Conservation (phyloP, 2,113 vertebrate genomes). For the Agapornis roseicollis region DNA sequence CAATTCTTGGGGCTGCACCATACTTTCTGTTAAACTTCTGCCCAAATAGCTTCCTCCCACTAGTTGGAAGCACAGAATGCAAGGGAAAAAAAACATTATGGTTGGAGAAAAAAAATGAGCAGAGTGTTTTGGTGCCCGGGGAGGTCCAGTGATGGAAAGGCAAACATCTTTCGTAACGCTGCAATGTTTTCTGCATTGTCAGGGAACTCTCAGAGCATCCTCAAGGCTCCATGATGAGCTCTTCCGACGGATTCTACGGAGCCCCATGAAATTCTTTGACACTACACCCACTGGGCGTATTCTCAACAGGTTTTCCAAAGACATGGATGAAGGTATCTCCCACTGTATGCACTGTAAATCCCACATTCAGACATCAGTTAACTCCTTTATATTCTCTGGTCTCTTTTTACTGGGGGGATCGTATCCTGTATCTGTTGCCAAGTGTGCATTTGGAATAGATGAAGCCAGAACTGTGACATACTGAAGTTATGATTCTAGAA, state of each 20-base stretch:
- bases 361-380: not conserved
- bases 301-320: conserved; percentile 91
- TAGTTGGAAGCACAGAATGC: not conserved
- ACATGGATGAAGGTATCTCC: conserved; percentile 91
- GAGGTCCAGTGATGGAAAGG: not conserved
- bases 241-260: conserved; percentile 87
- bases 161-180: not conserved
- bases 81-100: rapidly evolving
- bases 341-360: not conserved
- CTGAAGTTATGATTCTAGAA: not conserved
- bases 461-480: not conserved
- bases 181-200: not conserved
- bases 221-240: conserved; percentile 88
- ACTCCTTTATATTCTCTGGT: not conserved
- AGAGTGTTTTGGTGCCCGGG: not conserved
- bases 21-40: not conserved
- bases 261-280: conserved; percentile 96
- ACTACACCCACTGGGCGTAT: conserved; percentile 86
- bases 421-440: not conserved
- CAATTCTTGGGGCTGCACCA: not conserved
- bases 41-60: not conserved
- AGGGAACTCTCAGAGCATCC: conserved; percentile 89
- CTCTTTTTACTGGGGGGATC: not conserved
- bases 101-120: not conserved
- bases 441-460: not conserved